Evolutionary conservation across 1,140 invertebrate species (phyloP).

Genomic region (Eueides isabella): DNA sequence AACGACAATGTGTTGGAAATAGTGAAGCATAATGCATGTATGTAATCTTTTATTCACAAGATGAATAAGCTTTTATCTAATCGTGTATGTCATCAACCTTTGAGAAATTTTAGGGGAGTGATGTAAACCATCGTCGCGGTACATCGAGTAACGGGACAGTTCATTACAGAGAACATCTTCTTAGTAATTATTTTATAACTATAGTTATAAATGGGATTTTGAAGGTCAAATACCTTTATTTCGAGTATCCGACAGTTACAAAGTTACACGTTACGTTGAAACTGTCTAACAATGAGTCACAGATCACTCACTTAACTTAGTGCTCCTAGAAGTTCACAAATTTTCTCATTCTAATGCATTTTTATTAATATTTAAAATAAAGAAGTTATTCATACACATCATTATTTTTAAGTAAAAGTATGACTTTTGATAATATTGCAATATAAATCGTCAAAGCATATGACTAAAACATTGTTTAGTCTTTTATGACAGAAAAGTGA

Average conservation of each 20-base stretch:
- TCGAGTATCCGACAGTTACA: constrained; percentile 1
- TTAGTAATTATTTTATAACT: constrained; percentile 28
- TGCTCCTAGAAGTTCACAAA: background rate
- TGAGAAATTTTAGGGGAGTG: constrained; percentile 30
- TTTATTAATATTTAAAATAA: background rate
- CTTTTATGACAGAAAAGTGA: too few relatives aligned
- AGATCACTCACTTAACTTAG: too few relatives aligned
- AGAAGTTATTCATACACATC: background rate
- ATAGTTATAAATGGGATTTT: constrained; percentile 20
- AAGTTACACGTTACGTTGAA: background rate
- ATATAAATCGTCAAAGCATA: background rate
- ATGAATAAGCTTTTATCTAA: constrained; percentile 23
- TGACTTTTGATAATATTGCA: background rate
- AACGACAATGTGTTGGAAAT: too few relatives aligned
- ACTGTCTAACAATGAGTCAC: background rate
- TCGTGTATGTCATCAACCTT: constrained; percentile 29
- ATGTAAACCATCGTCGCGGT: constrained; percentile 12
- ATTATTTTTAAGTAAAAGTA: too few relatives aligned
- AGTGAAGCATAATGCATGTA: background rate
- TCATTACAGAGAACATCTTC: constrained; percentile 22
- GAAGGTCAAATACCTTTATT: constrained; percentile 21
- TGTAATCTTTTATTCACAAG: background rate
- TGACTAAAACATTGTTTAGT: background rate
- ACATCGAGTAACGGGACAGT: constrained; percentile 15
- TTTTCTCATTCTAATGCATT: background rate